Base-by-base conservation (phyloP, 2,797 vertebrate species). In the Carapus acus region DNA sequence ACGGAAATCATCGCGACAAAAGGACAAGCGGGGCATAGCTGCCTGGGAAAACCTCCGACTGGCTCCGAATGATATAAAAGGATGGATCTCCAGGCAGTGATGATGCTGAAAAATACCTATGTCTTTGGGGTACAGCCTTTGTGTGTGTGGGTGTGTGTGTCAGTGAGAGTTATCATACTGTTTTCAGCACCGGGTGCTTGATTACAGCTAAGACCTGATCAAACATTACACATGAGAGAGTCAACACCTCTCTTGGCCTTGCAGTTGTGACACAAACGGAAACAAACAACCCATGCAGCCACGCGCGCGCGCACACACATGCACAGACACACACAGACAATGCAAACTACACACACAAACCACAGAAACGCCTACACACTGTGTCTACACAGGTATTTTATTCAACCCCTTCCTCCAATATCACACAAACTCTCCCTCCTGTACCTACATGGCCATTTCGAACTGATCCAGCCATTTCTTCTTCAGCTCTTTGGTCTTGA, bases 391-490 rank as follows among this genome's bases (percentile, higher is more conserved):
- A n/a, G 9, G 24, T 27, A 27, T 49, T 62, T 43, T n/a, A n/a
- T n/a, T n/a, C n/a, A n/a, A n/a, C n/a, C n/a, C n/a, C n/a, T n/a
- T n/a, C n/a, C n/a, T n/a, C n/a, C n/a, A n/a, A n/a, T n/a, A n/a
- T n/a, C n/a, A n/a, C n/a, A n/a, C n/a, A n/a, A n/a, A n/a, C 6
- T 3, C 44, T 51, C 21, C 12, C 49, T 33, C 1, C 17, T 17
- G 64, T 85, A 93, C 95, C 94, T 73, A 98, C 95, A 96, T 81
- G 60, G 94, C 95, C 94, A 97, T 96, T 80, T 93, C 90, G 80
- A 98, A 98, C 75, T 95, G 94, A 62, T 98, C 94, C 68, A 98
- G 88, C 93, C 94, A 96, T 71, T 96, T 97, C 85, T 97, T 98
- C 89, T 96, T 97, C 82, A 97, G 87, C 71, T 98, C 95, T 77